Evolutionary conservation across 2,113 vertebrate genomes (phyloP).

Genomic region (Nothoprocta perdicaria): DNA sequence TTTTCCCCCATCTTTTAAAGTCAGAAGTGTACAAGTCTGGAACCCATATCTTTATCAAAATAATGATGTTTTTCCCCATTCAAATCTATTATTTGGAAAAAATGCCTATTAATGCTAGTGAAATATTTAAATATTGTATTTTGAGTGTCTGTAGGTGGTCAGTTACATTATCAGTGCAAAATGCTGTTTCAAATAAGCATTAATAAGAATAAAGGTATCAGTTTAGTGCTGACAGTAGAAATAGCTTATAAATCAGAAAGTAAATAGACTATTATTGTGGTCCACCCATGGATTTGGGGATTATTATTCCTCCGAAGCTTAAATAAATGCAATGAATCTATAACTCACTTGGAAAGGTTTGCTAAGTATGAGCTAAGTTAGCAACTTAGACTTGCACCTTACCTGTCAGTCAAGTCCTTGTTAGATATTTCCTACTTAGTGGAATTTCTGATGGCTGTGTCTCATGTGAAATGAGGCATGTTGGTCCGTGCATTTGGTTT

Average conservation of each 20-base stretch:
- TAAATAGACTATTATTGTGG: neutral
- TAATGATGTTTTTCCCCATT: neutral
- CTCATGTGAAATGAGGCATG: neutral
- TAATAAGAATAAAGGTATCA: neutral
- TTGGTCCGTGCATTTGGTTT: neutral
- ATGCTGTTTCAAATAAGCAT: neutral
- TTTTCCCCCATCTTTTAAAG: no score
- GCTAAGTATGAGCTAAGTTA: neutral
- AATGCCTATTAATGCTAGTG: neutral
- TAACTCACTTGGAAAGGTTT: neutral
- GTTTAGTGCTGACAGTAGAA: neutral
- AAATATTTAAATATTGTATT: neutral
- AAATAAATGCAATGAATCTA: neutral
- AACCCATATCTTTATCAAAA: no score
- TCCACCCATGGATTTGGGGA: slow-evolving; percentile 8
- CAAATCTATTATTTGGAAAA: neutral
- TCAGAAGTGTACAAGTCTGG: no score
- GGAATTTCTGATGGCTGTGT: neutral
- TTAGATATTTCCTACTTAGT: neutral
- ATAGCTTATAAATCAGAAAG: neutral
- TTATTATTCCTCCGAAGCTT: neutral
- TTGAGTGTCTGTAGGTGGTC: neutral
- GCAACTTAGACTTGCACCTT: neutral
- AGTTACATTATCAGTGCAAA: neutral
- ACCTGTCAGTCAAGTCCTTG: neutral